Evolutionary conservation across 2,888 invertebrate species (phyloP), one percentile per base, ranked within the genome.

Genomic region (Ophion costatus): DNA sequence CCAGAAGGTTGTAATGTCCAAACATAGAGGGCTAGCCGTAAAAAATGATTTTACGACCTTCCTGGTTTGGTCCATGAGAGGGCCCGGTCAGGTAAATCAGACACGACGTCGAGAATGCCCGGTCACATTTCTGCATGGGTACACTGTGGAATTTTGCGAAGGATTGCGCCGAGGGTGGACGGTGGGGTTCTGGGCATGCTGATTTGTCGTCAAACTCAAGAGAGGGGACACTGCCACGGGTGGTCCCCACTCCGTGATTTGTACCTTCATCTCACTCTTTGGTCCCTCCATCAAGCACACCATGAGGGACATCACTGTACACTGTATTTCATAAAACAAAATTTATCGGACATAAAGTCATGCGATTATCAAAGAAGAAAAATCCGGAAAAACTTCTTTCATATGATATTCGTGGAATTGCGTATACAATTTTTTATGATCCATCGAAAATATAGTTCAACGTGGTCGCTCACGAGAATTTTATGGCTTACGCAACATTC

Each of bases 401-500:
- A 20, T 20, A 64, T 63, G 42, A 10, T n/a, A n/a, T 51, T 51
- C 33, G n/a, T 17, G n/a, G 14, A 11, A 20, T 51, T 24, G 22
- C 17, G 42, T 61, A 42, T 4, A 33, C 45, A 45, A 24, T 61
- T 63, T 63, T 74, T 38, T 17, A 63, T n/a, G 61, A 51, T 42
- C 10, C 22, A 64, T n/a, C 29, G 7, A 64, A 51, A 20, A 75
- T 75, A 22, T 75, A 45, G 56, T 75, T 64, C 33, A 75, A 51
- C n/a, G 22, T 56, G 38, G 7, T 38, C 22, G 38, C n/a, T 24
- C 11, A 20, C 20, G 33, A 45, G 57, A 38, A 42, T 67, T 78
- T 78, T 61, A 78, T 61, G 29, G 59, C 69, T 14, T 42, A 45
- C n/a, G 69, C 45, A 78, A 78, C 61, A 42, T 45, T 59, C n/a